Evolutionary conservation across 2,113 vertebrate species (phyloP), one percentile per base, ranked within the genome.

Genomic region (Noturus placidus): DNA sequence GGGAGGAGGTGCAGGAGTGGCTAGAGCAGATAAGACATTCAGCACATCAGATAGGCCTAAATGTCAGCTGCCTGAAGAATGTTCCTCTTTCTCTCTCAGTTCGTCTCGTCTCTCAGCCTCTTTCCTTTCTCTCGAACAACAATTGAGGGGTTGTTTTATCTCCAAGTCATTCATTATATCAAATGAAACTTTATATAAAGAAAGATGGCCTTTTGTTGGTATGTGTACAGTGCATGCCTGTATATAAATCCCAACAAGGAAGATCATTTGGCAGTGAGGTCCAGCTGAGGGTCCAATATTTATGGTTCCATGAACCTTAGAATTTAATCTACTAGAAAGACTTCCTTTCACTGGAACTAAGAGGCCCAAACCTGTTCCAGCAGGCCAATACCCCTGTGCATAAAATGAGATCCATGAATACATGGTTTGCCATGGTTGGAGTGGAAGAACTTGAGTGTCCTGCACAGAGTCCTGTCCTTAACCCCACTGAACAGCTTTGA

Each of bases 41-140:
- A 87, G 94, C 90, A 91, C 86, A 95, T 94, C 93, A 92, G 91
- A 95, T 94, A 94, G 92, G 92, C 92, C 88, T 93, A 94, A 94
- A 95, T 94, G 93, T 94, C 94, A 94, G 91, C 22, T 50, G 92
- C 88, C 91, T 90, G 88, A 89, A 92, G 90, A 90, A 90, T 86
- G 56, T 90, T 91, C 93, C 88, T 87, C 87, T 76, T 65, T 30
- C 59, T 70, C 14, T 46, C 38, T 77, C 38, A 38, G 84, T 78
- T 87, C 42, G 79, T 77, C 81, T 85, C 81, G 5, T 67, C 84
- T 82, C 57, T 79, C 50, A 30, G 57, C 78, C 84, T 38, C 84
- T 86, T 90, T 87, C 38, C 72, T 77, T 52, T 61, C 74, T 65
- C 69, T 76, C 65, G 54, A 52, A 56, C 76, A 87, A 84, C 77